These are phyloP conservation scores for Drosophila kepulauana DNA, from an alignment of 1,140 invertebrate genomes.

Conservation along the genomic window DNA sequence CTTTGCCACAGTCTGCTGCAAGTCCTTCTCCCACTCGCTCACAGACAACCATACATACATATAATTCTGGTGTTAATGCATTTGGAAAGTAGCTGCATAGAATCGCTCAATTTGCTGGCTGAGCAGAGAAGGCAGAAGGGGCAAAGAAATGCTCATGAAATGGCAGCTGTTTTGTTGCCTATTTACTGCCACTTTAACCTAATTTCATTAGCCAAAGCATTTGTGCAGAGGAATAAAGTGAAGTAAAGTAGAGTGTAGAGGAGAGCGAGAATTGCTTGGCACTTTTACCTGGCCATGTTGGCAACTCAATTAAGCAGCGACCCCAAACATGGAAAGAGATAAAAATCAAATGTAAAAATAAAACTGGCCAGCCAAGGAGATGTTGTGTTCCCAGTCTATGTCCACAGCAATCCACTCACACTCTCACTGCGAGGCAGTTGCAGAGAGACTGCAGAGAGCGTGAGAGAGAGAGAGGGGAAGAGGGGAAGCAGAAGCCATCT, in stretches of 20 bases:
- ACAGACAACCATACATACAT: background rate
- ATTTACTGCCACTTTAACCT: conserved; percentile 79
- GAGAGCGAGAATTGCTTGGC: conserved; percentile 18
- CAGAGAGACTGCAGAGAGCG: background rate
- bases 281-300: conserved; percentile 48
- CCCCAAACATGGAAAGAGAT: conserved; percentile 51
- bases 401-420: conserved; percentile 17
- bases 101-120: conserved; percentile 45
- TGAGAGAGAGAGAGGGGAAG: background rate
- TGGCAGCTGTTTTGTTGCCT: conserved; percentile 59
- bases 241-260: background rate
- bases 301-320: conserved; percentile 65
- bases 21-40: conserved; percentile 1
- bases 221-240: background rate
- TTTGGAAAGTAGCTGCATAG: conserved; percentile 54
- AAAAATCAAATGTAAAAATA: conserved; percentile 67
- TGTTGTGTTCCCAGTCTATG: background rate
- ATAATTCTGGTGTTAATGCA: conserved; percentile 51
- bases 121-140: background rate
- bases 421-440: conserved; percentile 2
- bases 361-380: conserved; percentile 19
- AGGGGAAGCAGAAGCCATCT: conserved; percentile 3
- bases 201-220: conserved; percentile 64
- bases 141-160: conserved; percentile 29
- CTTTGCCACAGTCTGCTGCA: conserved; percentile 7